phyloP scores from a whole-genome alignment of 2,888 invertebrate genomes.

The Philonicus albiceps region DNA sequence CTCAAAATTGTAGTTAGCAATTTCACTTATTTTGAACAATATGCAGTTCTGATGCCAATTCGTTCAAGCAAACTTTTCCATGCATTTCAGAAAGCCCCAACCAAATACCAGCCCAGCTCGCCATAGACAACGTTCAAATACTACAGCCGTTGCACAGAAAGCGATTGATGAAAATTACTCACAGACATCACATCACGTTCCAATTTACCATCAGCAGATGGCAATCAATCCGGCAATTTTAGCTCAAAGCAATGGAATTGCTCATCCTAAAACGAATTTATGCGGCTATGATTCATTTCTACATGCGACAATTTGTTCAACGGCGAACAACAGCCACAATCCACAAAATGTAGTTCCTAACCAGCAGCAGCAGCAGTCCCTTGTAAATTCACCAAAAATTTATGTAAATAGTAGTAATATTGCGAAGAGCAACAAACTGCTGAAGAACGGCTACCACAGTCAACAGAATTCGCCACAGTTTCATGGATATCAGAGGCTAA shows the following conservation, averaged over 20 bases:
- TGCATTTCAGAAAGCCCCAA: constrained; percentile 67
- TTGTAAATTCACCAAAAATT: constrained; percentile 45
- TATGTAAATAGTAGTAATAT: constrained; percentile 49
- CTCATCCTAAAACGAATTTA: constrained; percentile 62
- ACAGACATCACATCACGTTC: constrained; percentile 63
- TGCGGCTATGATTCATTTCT: constrained; percentile 70
- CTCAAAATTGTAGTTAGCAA: not conserved
- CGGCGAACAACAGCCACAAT: not conserved
- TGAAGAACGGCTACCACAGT: constrained; percentile 47
- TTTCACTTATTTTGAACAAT: not conserved
- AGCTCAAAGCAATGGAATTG: constrained; percentile 56
- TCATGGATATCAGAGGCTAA: constrained; percentile 55
- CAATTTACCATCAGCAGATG: constrained; percentile 69
- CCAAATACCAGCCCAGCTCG: constrained; percentile 64
- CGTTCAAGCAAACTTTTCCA: not conserved
- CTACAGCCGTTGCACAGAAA: constrained; percentile 51
- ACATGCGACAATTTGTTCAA: constrained; percentile 70
- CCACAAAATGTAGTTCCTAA: constrained; percentile 48
- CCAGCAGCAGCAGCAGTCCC: constrained; percentile 31
- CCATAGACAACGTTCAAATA: constrained; percentile 62
- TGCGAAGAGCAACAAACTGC: constrained; percentile 50
- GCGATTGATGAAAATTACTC: constrained; percentile 40
- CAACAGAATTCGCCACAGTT: constrained; percentile 55
- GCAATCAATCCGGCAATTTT: constrained; percentile 69
- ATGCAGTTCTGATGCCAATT: not conserved